phyloP scores from a whole-genome alignment of 2,797 vertebrate species.

The Synaphobranchus kaupii region DNA sequence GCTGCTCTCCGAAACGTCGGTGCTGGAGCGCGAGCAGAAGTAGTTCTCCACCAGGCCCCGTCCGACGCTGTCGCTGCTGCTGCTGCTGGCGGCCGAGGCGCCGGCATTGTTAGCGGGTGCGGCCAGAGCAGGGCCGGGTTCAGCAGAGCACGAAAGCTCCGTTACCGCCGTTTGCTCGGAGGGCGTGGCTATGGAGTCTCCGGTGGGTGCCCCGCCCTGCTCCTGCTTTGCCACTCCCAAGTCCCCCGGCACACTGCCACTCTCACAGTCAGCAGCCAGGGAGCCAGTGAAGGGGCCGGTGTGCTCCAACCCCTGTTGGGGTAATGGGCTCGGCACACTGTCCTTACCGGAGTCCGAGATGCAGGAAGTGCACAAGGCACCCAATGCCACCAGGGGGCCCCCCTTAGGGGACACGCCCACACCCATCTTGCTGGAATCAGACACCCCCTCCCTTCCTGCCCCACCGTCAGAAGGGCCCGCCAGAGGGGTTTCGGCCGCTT shows the following conservation, averaged over 20 bases:
- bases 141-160: slow-evolving; percentile 54
- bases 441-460: slow-evolving; percentile 46
- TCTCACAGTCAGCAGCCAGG: slow-evolving; percentile 60
- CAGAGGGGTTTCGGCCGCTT: slow-evolving; percentile 60
- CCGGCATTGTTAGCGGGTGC: slow-evolving; percentile 64
- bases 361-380: slow-evolving; percentile 77
- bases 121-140: slow-evolving; percentile 61
- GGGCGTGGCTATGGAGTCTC: slow-evolving; percentile 41
- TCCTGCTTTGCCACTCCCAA: slow-evolving; percentile 79
- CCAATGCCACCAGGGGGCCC: slow-evolving; percentile 57
- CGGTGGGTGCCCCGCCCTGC: slow-evolving; percentile 79
- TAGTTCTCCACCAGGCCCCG: slow-evolving; percentile 96
- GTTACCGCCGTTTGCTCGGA: slow-evolving; percentile 48
- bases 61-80: slow-evolving; percentile 89
- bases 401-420: slow-evolving; percentile 62
- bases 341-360: slow-evolving; percentile 97
- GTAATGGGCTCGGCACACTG: slow-evolving; percentile 78
- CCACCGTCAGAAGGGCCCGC: slow-evolving; percentile 50
- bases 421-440: slow-evolving; percentile 57
- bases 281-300: slow-evolving; percentile 60
- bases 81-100: slow-evolving; percentile 76
- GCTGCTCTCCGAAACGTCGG: slow-evolving; percentile 83
- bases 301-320: slow-evolving; percentile 69
- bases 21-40: slow-evolving; percentile 88
- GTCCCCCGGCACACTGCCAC: slow-evolving; percentile 60